phyloP scores from a whole-genome alignment of 1,140 invertebrate genomes.

The Colletes gigas region DNA sequence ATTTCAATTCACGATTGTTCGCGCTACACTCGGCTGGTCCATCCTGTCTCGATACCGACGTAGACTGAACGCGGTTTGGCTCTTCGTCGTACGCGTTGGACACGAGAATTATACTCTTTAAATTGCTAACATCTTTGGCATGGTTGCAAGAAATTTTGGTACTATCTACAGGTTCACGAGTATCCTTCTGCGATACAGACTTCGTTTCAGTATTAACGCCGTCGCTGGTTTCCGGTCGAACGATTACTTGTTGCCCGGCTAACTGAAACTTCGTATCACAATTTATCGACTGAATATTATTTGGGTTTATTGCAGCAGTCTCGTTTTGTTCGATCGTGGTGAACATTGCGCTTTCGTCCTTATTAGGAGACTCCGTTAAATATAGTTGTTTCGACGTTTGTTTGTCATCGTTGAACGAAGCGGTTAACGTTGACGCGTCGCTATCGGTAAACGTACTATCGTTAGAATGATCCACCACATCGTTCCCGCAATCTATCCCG shows the following conservation, averaged over 20 bases:
- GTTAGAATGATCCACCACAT: neutral
- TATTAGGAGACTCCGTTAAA: neutral
- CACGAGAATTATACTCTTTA: constrained; percentile 10
- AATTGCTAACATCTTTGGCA: constrained; percentile 53
- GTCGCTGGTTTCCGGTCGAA: neutral
- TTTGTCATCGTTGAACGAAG: neutral
- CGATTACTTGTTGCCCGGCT: neutral
- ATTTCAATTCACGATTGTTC: neutral
- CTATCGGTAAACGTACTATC: neutral
- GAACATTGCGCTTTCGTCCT: neutral
- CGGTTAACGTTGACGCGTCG: neutral
- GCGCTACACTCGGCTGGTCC: neutral
- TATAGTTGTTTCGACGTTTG: neutral
- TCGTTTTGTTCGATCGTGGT: neutral
- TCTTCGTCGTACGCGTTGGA: constrained; percentile 5
- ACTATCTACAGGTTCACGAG: neutral
- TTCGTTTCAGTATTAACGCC: constrained; percentile 1
- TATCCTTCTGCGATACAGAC: neutral
- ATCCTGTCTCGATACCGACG: constrained; percentile 34
- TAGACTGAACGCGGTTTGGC: constrained; percentile 13
- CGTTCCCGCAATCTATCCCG: neutral
- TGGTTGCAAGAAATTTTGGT: constrained; percentile 6
- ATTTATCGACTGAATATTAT: neutral
- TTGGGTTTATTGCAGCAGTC: neutral
- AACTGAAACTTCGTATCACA: neutral